A percentile compares a stretch with the other conserved stretches of the same genome.
Conservation (phyloP, 2,797 vertebrate genomes). For the Xerus rutilus region DNA sequence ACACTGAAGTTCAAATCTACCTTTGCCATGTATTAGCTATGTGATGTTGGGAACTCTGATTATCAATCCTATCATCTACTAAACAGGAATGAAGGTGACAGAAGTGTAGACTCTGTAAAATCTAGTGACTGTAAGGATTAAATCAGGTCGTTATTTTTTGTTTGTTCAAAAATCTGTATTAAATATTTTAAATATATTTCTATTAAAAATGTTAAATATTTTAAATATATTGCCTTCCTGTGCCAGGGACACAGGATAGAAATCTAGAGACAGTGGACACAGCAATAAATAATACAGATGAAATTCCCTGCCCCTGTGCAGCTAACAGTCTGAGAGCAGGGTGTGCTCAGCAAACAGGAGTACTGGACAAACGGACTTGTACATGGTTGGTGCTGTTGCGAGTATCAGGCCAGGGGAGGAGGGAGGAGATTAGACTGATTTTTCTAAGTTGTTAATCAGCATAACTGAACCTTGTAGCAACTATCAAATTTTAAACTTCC, state of each 20-base stretch:
- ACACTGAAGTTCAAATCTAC: background rate
- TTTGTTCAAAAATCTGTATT: constrained; percentile 4
- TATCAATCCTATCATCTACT: background rate
- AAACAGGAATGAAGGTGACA: background rate
- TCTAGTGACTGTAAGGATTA: background rate
- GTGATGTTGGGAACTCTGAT: background rate
- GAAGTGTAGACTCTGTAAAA: background rate
- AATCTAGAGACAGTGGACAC: background rate
- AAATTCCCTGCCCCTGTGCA: background rate
- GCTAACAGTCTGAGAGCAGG: background rate
- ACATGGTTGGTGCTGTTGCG: background rate
- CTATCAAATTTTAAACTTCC: constrained; percentile 44
- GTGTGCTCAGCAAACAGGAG: background rate
- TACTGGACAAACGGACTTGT: background rate
- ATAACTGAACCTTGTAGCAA: background rate
- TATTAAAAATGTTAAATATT: too few species aligned
- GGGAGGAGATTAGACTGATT: background rate
- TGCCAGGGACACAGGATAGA: background rate
- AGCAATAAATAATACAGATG: background rate
- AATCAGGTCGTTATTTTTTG: background rate
- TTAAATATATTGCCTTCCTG: too few species aligned
- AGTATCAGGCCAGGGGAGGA: background rate
- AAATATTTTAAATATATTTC: too few species aligned
- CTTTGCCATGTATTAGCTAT: background rate
- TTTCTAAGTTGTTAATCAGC: constrained; percentile 33